These are phyloP conservation scores for Parapsyche elsis DNA, from an alignment of 1,140 invertebrate genomes.

Conservation along the genomic window DNA sequence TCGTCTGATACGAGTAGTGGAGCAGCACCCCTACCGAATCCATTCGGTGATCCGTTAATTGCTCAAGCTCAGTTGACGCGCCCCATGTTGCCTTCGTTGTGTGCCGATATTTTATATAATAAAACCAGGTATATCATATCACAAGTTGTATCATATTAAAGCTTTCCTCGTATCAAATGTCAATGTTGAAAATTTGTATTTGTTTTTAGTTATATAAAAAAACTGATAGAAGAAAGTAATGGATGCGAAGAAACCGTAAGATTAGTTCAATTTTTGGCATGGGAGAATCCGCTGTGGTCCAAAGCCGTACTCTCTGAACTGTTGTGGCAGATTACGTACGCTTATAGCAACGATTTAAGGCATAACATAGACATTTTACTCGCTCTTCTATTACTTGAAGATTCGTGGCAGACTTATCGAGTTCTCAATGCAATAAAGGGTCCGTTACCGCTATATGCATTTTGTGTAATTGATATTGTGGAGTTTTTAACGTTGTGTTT, in stretches of 20 bases:
- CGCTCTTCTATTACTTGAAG: conserved; percentile 89
- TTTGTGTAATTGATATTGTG: not conserved
- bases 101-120: conserved; percentile 84
- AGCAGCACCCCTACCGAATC: conserved; percentile 79
- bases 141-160: not conserved
- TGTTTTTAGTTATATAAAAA: conserved; percentile 87
- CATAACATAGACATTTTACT: conserved; percentile 92
- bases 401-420: conserved; percentile 95
- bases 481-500: not conserved
- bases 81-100: conserved; percentile 79
- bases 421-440: conserved; percentile 93
- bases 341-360: conserved; percentile 93
- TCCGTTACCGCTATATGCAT: conserved; percentile 54
- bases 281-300: conserved; percentile 96
- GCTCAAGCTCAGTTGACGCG: conserved; percentile 81
- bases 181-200: conserved; percentile 23
- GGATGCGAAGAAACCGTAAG: conserved; percentile 90
- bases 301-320: conserved; percentile 88
- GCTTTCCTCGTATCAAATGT: conserved; percentile 10
- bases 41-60: conserved; percentile 79
- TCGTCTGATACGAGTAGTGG: conserved; percentile 72
- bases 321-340: conserved; percentile 93
- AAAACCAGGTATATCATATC: conserved; percentile 73
- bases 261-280: conserved; percentile 91
- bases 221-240: conserved; percentile 94